Base-by-base conservation (phyloP, 2,888 invertebrate species). In the Xanthia togata region DNA sequence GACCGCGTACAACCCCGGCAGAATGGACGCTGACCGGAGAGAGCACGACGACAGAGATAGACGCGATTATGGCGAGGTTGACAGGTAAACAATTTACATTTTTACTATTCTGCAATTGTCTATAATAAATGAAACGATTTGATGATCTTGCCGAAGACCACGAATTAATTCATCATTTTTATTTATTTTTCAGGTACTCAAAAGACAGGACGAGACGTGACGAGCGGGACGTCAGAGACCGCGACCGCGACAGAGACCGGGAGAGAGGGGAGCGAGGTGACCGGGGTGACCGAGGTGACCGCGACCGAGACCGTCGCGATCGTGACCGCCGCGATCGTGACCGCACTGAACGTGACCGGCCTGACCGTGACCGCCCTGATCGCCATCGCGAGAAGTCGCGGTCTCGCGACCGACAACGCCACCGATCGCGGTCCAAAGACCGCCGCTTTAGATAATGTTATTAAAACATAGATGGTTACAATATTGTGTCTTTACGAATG, bases 11-110 rank as follows among this genome's bases (percentile, higher is more conserved):
- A 92, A 93, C 84, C 93, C 94, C 0, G 91, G 91, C 38, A 90
- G 93, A 60, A 90, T 89, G 88, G 96, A 96, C 80, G 82, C 92
- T 2, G 96, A 95, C 89, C 90, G 95, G 0, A 92, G 96, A 57
- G 96, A 96, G 57, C 96, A 96, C 77, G 96, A 96, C 80, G 96
- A 96, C 85, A 89, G 96, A 26, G 96, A 96, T 80, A 90, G 92
- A 59, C 89, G 95, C 4, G 96, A 96, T 87, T 96, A 96, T 73
- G 93, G 93, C 3, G 96, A 96, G 1, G 84, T 78, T 8, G 95
- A 95, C 74, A 94, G 93, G 94, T 94, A 57, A 69, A 67, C 1
- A 31, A 31, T 53, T 60, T 44, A 4, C 6, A 38, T 57, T 41
- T 50, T 35, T 50, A 2, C 1, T 23, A 64, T 23, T 23, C 26